Percentiles rank a stretch among this genome's conserved stretches.
phyloP scores from a whole-genome alignment of 2,113 vertebrate genomes.

The Albula glossodonta region DNA sequence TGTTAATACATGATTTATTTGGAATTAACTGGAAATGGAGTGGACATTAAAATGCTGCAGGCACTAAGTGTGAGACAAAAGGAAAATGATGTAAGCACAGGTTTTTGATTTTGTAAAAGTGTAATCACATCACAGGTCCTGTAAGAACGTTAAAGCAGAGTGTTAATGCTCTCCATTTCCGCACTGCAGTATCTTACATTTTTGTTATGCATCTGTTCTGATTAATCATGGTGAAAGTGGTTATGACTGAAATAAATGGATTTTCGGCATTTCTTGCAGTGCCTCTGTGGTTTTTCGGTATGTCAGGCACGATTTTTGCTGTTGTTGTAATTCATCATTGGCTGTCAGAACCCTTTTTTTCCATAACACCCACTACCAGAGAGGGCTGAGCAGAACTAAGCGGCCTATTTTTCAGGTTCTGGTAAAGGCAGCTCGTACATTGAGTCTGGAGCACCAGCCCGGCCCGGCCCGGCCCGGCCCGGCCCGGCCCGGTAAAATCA shows the following conservation, averaged over 20 bases:
- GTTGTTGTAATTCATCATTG: conserved; percentile 17
- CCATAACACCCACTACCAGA: conserved; percentile 10
- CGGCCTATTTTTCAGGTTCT: background rate
- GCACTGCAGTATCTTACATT: background rate
- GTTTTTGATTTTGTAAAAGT: background rate
- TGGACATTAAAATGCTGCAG: too few species aligned
- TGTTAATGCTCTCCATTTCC: background rate
- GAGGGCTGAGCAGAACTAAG: background rate
- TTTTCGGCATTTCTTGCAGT: background rate
- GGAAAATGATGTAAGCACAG: background rate
- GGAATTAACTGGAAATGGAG: too few species aligned
- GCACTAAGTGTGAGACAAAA: too few species aligned
- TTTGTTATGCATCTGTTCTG: background rate
- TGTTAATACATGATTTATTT: too few species aligned
- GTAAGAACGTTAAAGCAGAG: background rate
- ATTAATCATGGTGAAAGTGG: background rate
- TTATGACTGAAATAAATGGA: background rate
- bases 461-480: background rate
- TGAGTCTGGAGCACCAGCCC: background rate
- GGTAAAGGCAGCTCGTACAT: background rate
- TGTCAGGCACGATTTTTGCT: background rate
- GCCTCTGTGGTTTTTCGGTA: background rate
- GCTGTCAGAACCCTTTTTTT: conserved; percentile 3
- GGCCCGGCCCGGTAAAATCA: background rate
- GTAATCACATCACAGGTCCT: background rate